Base-by-base conservation (phyloP, 2,797 vertebrate species). In the Rhinoraja longicauda region DNA sequence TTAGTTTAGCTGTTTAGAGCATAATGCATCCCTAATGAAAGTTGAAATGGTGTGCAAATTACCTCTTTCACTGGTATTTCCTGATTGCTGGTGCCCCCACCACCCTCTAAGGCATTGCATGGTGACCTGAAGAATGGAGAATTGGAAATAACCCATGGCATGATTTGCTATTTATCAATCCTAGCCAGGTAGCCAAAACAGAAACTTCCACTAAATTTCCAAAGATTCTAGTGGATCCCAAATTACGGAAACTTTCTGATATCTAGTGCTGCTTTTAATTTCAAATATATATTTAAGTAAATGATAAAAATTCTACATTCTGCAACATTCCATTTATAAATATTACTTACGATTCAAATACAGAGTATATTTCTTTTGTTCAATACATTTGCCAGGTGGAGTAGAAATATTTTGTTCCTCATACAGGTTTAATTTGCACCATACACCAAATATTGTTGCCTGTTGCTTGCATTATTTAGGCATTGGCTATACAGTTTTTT, bases 391-490 rank as follows among this genome's bases (percentile, higher is more conserved):
- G 15, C 84, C 59, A 67, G 19, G 36, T 88, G n/a, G 62, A 86
- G 82, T 59, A 67, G 59, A 88, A 92, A 12, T 92, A 24, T 92
- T 72, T 10, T 91, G 24, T 82, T 88, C 17, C 36, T 88, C 62
- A 88, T 88, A 0, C 59, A 88, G 29, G 59, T 64, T 36, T 64
- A 36, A 88, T 67, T 88, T 88, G 21, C 62, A 88, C 29, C 29
- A 67, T 19, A 64, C 84, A 36, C 7, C 21, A 88, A 36, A 91
- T 36, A 53, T 26, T 91, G 62, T 39, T 91, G 36, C 32, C 36
- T 91, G 67, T 36, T 53, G 39, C 67, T 73, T 73, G 39, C 12
- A 91, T 91, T 91, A 91, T 53, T 26, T 13, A 91, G 70, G 88
- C 32, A 88, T 88, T 3, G 7, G n/a, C 84, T 32, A 64, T 8